Conservation (phyloP, 2,113 vertebrate genomes). For the Caloenas nicobarica region DNA sequence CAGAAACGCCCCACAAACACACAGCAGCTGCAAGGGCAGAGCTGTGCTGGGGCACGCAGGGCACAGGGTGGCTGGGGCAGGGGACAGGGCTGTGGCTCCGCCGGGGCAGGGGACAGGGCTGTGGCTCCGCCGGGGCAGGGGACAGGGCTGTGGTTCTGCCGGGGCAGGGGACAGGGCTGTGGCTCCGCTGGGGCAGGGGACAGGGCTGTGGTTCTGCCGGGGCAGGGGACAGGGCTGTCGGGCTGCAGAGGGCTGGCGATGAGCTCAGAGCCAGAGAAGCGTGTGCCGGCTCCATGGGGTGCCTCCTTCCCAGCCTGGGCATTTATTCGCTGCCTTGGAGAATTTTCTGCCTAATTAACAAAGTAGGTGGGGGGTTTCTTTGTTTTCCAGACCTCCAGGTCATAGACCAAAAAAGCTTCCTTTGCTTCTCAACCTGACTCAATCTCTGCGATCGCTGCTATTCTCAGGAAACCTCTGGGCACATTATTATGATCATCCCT, state of each 20-base stretch:
- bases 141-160: not conserved
- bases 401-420: not conserved
- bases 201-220: no score
- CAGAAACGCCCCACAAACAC: fast-evolving
- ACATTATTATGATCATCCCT: not conserved
- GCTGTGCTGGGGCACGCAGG: not conserved
- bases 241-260: no score
- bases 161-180: fast-evolving
- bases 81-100: no score
- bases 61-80: not conserved
- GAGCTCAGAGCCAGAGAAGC: not conserved
- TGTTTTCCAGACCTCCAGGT: not conserved
- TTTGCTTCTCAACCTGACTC: not conserved
- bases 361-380: not conserved
- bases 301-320: not conserved
- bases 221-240: not conserved
- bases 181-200: not conserved
- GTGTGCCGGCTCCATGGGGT: fast-evolving
- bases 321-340: not conserved
- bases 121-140: not conserved
- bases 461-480: not conserved
- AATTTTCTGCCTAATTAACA: conserved; percentile 27
- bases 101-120: no score
- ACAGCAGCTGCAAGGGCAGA: fast-evolving
- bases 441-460: not conserved